Evolutionary conservation across 2,888 invertebrate species (phyloP).

Genomic region (Seladonia tumulorum): DNA sequence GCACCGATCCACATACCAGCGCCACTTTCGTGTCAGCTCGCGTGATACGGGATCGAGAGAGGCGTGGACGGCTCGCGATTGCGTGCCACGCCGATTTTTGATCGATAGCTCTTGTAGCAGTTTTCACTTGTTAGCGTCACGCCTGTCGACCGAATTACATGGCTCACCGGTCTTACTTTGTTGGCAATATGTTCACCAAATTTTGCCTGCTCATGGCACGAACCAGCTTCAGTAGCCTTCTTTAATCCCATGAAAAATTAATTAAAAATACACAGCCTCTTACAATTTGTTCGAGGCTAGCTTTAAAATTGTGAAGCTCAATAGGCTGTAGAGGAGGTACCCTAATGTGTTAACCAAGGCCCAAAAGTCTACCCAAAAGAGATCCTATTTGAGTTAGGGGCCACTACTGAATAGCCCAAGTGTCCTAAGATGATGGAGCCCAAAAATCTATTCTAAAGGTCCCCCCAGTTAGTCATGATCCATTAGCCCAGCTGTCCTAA

Average conservation of each 20-base stretch:
- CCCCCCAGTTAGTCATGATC: no score
- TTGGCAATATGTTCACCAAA: neutral
- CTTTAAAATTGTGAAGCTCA: neutral
- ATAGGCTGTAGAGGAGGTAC: neutral
- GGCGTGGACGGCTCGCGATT: constrained; percentile 33
- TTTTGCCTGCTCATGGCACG: neutral
- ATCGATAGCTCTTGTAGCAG: neutral
- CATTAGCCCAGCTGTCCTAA: no score
- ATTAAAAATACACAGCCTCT: neutral
- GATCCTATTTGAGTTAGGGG: no score
- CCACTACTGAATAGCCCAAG: no score
- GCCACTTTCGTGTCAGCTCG: constrained; percentile 30
- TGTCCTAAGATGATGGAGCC: no score
- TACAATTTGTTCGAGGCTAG: neutral
- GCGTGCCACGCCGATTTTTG: constrained; percentile 26
- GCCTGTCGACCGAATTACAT: neutral
- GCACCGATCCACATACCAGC: constrained; percentile 63
- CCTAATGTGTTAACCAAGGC: no score
- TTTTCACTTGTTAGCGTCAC: neutral
- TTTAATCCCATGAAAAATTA: neutral
- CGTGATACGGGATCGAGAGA: constrained; percentile 36
- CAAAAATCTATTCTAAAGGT: no score
- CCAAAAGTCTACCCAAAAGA: no score
- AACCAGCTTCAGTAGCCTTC: neutral
- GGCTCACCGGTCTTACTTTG: neutral